phyloP scores from a whole-genome alignment of 2,797 vertebrate genomes.

The Glossophaga mutica region DNA sequence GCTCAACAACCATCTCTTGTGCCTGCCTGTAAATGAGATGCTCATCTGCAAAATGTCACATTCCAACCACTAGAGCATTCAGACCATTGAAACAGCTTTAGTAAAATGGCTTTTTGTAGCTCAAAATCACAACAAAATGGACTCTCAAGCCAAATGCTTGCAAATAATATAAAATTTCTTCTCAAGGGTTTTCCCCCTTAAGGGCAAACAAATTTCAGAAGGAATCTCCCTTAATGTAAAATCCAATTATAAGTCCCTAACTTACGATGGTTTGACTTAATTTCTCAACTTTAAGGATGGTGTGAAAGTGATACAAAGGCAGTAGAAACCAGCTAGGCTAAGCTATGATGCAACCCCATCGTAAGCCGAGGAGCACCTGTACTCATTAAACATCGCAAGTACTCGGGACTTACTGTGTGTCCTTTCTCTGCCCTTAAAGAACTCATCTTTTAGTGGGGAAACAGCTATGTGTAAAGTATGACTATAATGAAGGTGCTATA shows the following conservation, averaged over 20 bases:
- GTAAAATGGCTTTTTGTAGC: slow-evolving; percentile 19
- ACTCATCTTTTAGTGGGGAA: background rate
- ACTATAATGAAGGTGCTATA: background rate
- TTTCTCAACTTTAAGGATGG: background rate
- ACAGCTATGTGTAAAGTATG: background rate
- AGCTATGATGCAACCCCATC: background rate
- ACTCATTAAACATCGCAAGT: slow-evolving; percentile 24
- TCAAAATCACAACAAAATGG: slow-evolving; percentile 19
- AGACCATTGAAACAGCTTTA: slow-evolving; percentile 9
- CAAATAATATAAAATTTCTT: slow-evolving; percentile 38
- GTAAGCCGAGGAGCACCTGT: background rate
- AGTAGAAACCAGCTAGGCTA: background rate
- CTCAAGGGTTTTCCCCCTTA: background rate
- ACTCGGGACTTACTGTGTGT: background rate
- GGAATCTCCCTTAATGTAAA: background rate
- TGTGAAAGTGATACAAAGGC: too few relatives aligned
- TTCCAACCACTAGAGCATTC: slow-evolving; percentile 8
- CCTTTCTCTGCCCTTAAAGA: slow-evolving; percentile 15
- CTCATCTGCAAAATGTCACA: slow-evolving; percentile 49
- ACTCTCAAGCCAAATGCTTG: slow-evolving; percentile 9
- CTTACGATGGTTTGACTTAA: background rate
- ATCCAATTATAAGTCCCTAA: background rate
- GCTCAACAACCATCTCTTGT: slow-evolving; percentile 25
- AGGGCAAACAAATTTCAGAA: background rate
- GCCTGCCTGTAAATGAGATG: slow-evolving; percentile 25